Evolutionary conservation across 1,140 invertebrate genomes (phyloP), one percentile per base, ranked within the genome.

Genomic region (Theocolax elegans): DNA sequence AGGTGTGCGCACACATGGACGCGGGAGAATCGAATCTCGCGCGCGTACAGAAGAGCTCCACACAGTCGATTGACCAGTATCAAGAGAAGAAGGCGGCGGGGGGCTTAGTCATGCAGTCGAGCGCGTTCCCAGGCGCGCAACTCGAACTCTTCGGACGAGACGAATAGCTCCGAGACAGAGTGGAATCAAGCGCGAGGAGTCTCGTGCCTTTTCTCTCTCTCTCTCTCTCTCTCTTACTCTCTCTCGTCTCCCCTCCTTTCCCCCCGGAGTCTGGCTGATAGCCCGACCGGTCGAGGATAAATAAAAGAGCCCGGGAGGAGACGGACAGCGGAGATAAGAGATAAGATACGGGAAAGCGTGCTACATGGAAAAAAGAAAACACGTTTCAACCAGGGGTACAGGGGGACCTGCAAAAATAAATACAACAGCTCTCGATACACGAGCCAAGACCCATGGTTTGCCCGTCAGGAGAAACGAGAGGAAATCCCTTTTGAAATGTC

Each of bases 101-200:
- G 66, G 72, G 78, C 76, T 78, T 79, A 81, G 80, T 81, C 77
- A 82, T 77, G 77, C 75, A 75, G 54, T 29, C 40, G 54, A 15
- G 74, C 79, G 75, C 79, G 77, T 83, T 83, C 81, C 79, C 82
- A 83, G 80, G 80, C 79, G 72, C 74, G 72, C 72, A 68, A 60
- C 70, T 75, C 73, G 68, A 77, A 67, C 73, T 76, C 73, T n/a
- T 73, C 44, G 27, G 19, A 48, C 54, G 58, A 54, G 58, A 67
- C 48, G 64, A 59, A 63, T 69, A 69, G 40, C 58, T 67, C 53
- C 44, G 51, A 64, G 75, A 72, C 59, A 48, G 54, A 73, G 68
- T 71, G 66, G 69, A 71, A 67, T 75, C 62, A 62, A 53, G 66
- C 53, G 40, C 44, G 56, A n/a, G n/a, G n/a, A n/a, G n/a, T n/a